Evolutionary conservation across 2,888 invertebrate genomes (phyloP).

Genomic region (Spialia ferax): DNA sequence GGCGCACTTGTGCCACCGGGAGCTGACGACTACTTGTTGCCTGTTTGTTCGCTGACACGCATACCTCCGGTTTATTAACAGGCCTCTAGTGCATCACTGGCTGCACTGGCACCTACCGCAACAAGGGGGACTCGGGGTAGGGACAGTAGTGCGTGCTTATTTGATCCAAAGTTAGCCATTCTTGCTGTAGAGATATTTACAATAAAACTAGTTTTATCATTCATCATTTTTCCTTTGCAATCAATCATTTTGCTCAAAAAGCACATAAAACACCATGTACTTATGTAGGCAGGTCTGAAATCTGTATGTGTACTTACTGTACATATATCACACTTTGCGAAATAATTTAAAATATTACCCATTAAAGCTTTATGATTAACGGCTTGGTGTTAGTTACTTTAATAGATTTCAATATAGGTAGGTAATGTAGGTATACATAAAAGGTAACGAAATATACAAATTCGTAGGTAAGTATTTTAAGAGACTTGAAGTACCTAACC

Average conservation of each 20-base stretch:
- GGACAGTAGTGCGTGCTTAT: neutral
- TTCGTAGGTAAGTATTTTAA: neutral
- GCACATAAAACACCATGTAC: too few relatives aligned
- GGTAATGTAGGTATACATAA: neutral
- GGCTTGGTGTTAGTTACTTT: neutral
- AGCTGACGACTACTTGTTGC: conserved; percentile 54
- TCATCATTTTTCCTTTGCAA: too few relatives aligned
- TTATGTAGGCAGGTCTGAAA: too few relatives aligned
- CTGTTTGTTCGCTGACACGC: conserved; percentile 77
- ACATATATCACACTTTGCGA: neutral
- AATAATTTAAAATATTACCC: neutral
- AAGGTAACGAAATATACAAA: neutral
- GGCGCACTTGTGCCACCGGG: conserved; percentile 69
- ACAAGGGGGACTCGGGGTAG: conserved; percentile 3
- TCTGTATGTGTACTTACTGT: too few relatives aligned
- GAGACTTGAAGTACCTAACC: neutral
- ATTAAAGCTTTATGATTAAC: neutral
- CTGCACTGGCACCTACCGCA: conserved; percentile 30
- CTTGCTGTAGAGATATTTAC: too few relatives aligned
- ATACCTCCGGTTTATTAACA: conserved; percentile 64
- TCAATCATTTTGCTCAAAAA: too few relatives aligned
- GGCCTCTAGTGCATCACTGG: conserved; percentile 9
- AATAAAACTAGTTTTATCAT: too few relatives aligned
- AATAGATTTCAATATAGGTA: too few relatives aligned
- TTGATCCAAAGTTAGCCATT: neutral